Evolutionary conservation across 1,140 invertebrate genomes (phyloP).

Genomic region (Dreissena rostriformis): DNA sequence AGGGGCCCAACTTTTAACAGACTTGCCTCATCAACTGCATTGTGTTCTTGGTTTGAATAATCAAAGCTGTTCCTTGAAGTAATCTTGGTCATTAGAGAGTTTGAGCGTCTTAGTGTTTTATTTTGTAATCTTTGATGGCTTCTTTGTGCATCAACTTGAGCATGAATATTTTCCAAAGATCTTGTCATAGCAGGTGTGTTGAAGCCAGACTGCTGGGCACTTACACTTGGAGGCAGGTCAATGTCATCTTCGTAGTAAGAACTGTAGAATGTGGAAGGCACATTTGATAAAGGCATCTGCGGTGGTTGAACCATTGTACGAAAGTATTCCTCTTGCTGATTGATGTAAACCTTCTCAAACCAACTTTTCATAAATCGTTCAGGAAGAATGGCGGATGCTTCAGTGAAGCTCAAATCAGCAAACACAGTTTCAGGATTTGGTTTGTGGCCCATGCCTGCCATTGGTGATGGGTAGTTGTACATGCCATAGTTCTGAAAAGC

Average conservation of each 20-base stretch:
- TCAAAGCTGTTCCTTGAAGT: no score
- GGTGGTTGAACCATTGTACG: conserved; percentile 11
- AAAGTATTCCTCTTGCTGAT: conserved; percentile 61
- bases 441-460: background rate
- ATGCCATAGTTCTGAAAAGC: background rate
- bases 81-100: no score
- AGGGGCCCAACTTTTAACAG: conserved; percentile 9
- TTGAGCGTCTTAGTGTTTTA: no score
- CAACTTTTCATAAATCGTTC: conserved; percentile 75
- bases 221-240: conserved; percentile 52
- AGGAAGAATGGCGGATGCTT: conserved; percentile 70
- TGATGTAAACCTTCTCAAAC: conserved; percentile 69
- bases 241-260: conserved; percentile 45
- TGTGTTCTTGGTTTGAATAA: background rate
- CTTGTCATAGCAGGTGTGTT: conserved; percentile 41
- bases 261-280: conserved; percentile 7
- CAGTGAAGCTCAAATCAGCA: conserved; percentile 71
- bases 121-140: no score
- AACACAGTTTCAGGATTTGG: conserved; percentile 69
- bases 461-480: background rate
- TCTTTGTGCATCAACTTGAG: background rate
- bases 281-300: background rate
- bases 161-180: conserved; percentile 28
- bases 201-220: conserved; percentile 46
- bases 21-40: conserved; percentile 14